phyloP scores from a whole-genome alignment of 92 coral and sea anemone species.

The Paragorgia papillata region DNA sequence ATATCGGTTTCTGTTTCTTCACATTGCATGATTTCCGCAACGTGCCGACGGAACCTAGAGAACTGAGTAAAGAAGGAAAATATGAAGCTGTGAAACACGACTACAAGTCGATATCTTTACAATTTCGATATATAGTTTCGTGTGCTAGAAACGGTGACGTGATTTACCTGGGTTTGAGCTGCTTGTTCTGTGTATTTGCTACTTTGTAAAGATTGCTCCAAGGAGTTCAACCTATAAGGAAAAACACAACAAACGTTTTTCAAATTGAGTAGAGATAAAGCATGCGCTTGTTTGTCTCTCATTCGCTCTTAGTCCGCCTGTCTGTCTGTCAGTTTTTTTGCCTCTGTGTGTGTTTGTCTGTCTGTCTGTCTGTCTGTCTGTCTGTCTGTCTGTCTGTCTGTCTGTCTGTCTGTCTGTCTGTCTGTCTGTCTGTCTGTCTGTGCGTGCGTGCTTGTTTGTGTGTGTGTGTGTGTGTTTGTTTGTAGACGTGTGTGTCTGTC shows the following conservation, averaged over 20 bases:
- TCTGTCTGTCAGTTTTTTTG: background rate
- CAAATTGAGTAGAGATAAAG: too few relatives aligned
- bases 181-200: conserved; percentile 90
- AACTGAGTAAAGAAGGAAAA: background rate
- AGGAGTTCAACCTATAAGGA: conserved; percentile 63
- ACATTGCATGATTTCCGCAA: conserved; percentile 17
- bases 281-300: too few relatives aligned
- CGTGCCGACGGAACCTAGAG: conserved; percentile 26
- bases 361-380: too few relatives aligned
- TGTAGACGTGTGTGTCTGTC: too few relatives aligned
- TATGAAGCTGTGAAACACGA: background rate
- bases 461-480: too few relatives aligned
- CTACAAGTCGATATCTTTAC: too few relatives aligned
- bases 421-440: too few relatives aligned
- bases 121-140: too few relatives aligned
- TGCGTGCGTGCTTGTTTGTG: too few relatives aligned
- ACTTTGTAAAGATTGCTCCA: conserved; percentile 82
- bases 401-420: too few relatives aligned
- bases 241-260: background rate
- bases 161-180: conserved; percentile 73
- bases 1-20: conserved; percentile 35
- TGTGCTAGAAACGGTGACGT: too few relatives aligned
- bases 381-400: too few relatives aligned
- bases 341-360: background rate
- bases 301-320: background rate